Percentiles rank a stretch among this genome's conserved stretches.
Evolutionary conservation across 2,888 invertebrate genomes (phyloP).

Genomic region (Panopea generosa): DNA sequence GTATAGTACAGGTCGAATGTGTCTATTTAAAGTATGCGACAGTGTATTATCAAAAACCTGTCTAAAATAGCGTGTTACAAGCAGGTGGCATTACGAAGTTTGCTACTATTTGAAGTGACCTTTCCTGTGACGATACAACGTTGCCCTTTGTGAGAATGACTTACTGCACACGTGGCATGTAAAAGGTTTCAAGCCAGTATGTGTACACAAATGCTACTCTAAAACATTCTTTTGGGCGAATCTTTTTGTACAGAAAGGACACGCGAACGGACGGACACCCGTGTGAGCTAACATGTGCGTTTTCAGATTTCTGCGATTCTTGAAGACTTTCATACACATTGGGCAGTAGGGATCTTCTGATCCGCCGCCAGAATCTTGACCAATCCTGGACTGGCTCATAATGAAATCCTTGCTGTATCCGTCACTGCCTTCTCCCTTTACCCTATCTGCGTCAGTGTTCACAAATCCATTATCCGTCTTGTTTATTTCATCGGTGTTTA

Average conservation of each 20-base stretch:
- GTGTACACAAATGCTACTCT: slow-evolving; percentile 17
- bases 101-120: too few relatives aligned
- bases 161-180: slow-evolving; percentile 2
- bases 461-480: too few relatives aligned
- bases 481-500: too few relatives aligned
- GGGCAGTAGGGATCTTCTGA: background rate
- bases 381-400: too few relatives aligned
- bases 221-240: slow-evolving; percentile 25
- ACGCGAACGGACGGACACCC: slow-evolving; percentile 17
- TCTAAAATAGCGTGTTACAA: too few relatives aligned
- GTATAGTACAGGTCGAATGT: too few relatives aligned
- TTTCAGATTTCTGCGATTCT: slow-evolving; percentile 13
- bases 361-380: background rate
- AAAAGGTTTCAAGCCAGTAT: slow-evolving; percentile 19
- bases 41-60: too few relatives aligned
- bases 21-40: too few relatives aligned
- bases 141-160: slow-evolving; percentile 13
- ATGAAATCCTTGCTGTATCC: too few relatives aligned
- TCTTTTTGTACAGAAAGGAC: slow-evolving; percentile 10
- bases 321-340: slow-evolving; percentile 8
- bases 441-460: too few relatives aligned
- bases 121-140: slow-evolving; percentile 7
- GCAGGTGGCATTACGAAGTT: too few relatives aligned
- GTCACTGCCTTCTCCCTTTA: too few relatives aligned
- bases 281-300: slow-evolving; percentile 17